Conservation (phyloP, 2,888 invertebrate genomes). For the Chrysodeixis includens region DNA sequence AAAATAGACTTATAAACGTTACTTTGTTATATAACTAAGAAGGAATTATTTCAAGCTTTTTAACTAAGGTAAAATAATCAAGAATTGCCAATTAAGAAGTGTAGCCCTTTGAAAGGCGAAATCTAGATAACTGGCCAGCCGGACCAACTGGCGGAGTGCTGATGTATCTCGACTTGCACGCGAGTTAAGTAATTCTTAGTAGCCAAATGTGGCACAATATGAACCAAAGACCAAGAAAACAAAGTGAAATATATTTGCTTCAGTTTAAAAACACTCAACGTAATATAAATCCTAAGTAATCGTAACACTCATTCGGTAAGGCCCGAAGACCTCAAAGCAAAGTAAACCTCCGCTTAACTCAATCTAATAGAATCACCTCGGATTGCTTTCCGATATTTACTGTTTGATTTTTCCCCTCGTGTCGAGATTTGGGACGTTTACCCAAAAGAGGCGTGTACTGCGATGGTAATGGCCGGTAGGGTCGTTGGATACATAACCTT, state of each 20-base stretch:
- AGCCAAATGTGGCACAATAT: conserved; percentile 42
- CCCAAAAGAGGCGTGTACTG: conserved; percentile 84
- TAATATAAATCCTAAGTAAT: conserved; percentile 70
- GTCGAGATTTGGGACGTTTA: conserved; percentile 83
- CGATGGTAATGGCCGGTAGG: conserved; percentile 79
- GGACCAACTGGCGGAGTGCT: conserved; percentile 59
- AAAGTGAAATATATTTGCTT: conserved; percentile 11
- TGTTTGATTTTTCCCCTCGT: conserved; percentile 86
- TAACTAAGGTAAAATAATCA: conserved; percentile 66
- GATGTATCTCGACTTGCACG: conserved; percentile 78
- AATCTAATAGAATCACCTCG: conserved; percentile 87
- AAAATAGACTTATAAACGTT: not conserved
- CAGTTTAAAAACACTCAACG: conserved; percentile 48
- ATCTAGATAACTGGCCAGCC: conserved; percentile 76
- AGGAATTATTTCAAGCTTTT: conserved; percentile 40
- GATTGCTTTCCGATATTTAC: conserved; percentile 89
- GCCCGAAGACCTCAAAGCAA: conserved; percentile 71
- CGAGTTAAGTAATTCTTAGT: conserved; percentile 66
- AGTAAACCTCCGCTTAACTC: conserved; percentile 79
- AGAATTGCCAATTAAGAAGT: conserved; percentile 79
- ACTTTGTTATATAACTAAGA: conserved; percentile 51
- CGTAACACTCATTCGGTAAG: conserved; percentile 60
- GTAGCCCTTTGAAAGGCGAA: conserved; percentile 70
- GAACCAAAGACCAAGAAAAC: conserved; percentile 13
- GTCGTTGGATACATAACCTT: conserved; percentile 81